Conservation (phyloP, 1,140 invertebrate genomes). For the Andrena cerasifolii region DNA sequence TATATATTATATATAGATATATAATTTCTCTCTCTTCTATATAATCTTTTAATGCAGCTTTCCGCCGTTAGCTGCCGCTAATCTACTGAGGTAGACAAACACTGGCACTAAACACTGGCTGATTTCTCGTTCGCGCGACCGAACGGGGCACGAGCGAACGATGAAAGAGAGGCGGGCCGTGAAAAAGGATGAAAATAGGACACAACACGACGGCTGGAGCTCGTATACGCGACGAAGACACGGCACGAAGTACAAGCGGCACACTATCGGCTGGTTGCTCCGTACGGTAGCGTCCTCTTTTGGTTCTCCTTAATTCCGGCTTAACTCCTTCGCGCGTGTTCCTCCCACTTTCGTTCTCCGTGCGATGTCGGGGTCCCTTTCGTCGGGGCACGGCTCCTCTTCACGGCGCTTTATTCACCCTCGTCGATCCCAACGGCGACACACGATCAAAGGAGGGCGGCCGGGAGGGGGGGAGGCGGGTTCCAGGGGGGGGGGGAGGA, state of each 20-base stretch:
- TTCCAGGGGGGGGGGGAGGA: no score
- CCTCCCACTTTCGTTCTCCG: conserved; percentile 19
- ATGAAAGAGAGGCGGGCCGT: conserved; percentile 48
- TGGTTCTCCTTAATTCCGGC: conserved; percentile 27
- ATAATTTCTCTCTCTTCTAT: conserved; percentile 43
- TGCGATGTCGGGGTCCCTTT: conserved; percentile 18
- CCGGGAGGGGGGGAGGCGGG: no score
- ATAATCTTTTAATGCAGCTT: conserved; percentile 55
- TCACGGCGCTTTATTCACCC: neutral
- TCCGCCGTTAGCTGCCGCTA: conserved; percentile 61
- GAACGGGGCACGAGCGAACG: conserved; percentile 37
- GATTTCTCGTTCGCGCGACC: conserved; percentile 44
- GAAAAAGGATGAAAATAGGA: conserved; percentile 63
- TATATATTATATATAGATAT: conserved; percentile 66
- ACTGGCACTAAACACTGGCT: conserved; percentile 73
- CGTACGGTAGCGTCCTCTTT: conserved; percentile 67
- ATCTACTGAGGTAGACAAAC: conserved; percentile 75
- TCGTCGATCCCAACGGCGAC: neutral
- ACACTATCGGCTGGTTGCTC: conserved; percentile 16
- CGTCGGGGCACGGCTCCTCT: conserved; percentile 34
- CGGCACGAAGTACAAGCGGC: conserved; percentile 55
- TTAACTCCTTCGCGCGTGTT: conserved; percentile 48
- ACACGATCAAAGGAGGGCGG: conserved; percentile 11
- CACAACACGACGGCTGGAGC: conserved; percentile 29
- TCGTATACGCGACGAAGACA: conserved; percentile 21